Evolutionary conservation across 2,888 invertebrate species (phyloP), one percentile per base, ranked within the genome.

Genomic region (Eumacrocentrus americanus): DNA sequence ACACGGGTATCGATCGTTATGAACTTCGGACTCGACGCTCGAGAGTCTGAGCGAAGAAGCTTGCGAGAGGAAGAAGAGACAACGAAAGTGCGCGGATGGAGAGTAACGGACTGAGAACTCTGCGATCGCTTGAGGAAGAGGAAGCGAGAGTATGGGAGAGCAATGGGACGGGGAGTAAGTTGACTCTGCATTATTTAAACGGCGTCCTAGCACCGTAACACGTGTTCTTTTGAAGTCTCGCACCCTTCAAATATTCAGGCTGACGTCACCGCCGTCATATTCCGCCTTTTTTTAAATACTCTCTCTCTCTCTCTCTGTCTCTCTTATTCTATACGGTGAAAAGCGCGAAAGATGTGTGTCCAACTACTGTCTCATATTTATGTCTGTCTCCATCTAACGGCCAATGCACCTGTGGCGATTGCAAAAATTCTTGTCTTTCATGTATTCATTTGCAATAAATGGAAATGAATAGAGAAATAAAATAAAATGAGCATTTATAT

Each of bases 161-260:
- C 60, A 67, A 62, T 64, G 58, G 68, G 66, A 67, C 65, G 68
- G 62, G 71, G 74, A 76, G 75, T 77, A 77, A 78, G 78, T 79
- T 77, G 77, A 78, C 78, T 78, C 75, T 80, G 79, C 78, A 80
- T 80, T 78, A 79, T 80, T 80, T 78, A 80, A 79, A 73, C 74
- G 77, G 73, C 76, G 76, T 79, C 76, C 77, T 77, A 71, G 73
- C 75, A 73, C 71, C 75, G 77, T 78, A 78, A 76, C 79, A 78
- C 79, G 78, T 79, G 79, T 79, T 79, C 79, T 78, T 80, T 79
- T 79, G 78, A 79, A 78, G 78, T 79, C 74, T 76, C 75, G 74
- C 74, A 74, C 76, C 76, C 76, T 78, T 80, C 70, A 79, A 80
- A 80, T 79, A 80, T 79, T 80, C 78, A 80, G 67, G 70, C 74